Conservation (phyloP, 2,888 invertebrate species). For the Noctua janthina region DNA sequence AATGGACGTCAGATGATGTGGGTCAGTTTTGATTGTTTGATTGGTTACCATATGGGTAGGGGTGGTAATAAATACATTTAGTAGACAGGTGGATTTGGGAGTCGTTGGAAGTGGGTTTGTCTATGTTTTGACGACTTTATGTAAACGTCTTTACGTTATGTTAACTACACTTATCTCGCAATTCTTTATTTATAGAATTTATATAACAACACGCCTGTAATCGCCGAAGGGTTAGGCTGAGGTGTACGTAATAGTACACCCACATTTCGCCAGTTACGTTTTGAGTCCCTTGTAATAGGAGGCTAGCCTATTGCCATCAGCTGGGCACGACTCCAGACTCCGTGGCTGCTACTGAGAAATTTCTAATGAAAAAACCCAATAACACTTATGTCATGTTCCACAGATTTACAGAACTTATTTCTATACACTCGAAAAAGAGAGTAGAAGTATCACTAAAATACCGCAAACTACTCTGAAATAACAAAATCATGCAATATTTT, state of each 20-base stretch:
- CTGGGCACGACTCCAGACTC: neutral
- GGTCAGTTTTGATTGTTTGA: conserved; percentile 52
- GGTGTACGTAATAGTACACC: neutral
- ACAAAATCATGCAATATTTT: conserved; percentile 25
- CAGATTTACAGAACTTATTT: neutral
- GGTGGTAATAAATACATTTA: conserved; percentile 36
- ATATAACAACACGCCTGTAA: neutral
- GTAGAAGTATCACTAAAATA: neutral
- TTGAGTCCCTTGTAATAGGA: neutral
- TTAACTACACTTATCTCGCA: neutral
- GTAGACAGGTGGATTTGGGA: conserved; percentile 6
- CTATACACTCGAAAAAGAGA: neutral
- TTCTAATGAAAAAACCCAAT: neutral
- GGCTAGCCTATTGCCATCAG: neutral
- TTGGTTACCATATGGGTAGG: conserved; percentile 15
- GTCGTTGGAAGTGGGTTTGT: neutral
- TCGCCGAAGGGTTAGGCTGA: too few species aligned
- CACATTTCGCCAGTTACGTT: neutral
- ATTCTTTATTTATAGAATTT: neutral
- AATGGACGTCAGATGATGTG: conserved; percentile 42
- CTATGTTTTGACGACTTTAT: neutral
- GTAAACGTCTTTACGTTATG: neutral
- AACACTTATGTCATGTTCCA: neutral
- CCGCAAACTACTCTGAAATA: neutral
- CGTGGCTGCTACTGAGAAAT: neutral